Evolutionary conservation across 2,888 invertebrate genomes (phyloP).

Genomic region (Zygaena filipendulae): DNA sequence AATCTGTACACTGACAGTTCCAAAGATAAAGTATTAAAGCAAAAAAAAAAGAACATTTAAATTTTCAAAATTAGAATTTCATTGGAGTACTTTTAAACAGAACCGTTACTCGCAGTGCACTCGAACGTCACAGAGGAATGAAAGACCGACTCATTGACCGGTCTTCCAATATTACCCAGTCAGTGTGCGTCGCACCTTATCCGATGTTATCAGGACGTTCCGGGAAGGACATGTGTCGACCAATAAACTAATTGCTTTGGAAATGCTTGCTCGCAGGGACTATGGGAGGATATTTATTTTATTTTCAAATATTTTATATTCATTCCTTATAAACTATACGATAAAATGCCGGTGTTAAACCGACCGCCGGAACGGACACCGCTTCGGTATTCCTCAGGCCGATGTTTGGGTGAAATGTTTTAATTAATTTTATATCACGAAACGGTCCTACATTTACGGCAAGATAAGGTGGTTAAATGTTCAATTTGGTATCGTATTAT

Average conservation of each 20-base stretch:
- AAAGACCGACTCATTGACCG: too few relatives aligned
- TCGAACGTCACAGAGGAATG: too few relatives aligned
- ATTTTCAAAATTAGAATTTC: too few relatives aligned
- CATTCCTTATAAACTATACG: slow-evolving; percentile 13
- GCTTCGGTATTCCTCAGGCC: slow-evolving; percentile 21
- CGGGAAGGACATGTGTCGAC: slow-evolving; percentile 60
- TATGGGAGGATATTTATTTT: slow-evolving; percentile 32
- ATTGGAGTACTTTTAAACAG: too few relatives aligned
- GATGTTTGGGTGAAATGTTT: slow-evolving; percentile 26
- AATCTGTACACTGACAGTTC: too few relatives aligned
- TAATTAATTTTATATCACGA: slow-evolving; percentile 57
- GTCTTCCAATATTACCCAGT: too few relatives aligned
- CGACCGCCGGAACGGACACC: slow-evolving; percentile 19
- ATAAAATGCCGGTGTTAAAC: too few relatives aligned
- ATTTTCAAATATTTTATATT: slow-evolving; percentile 31
- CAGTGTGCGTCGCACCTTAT: slow-evolving; percentile 17
- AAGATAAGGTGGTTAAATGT: too few relatives aligned
- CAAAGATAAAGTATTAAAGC: too few relatives aligned
- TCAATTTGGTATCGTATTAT: slow-evolving; percentile 26
- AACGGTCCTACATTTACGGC: too few relatives aligned
- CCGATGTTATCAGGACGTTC: slow-evolving; percentile 53
- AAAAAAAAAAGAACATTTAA: too few relatives aligned
- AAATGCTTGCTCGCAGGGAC: slow-evolving; percentile 47
- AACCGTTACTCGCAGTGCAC: too few relatives aligned
- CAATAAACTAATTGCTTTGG: slow-evolving; percentile 63